Evolutionary conservation across 2,113 vertebrate genomes (phyloP), one percentile per base, ranked within the genome.

Genomic region (Paracanthobrama guichenoti): DNA sequence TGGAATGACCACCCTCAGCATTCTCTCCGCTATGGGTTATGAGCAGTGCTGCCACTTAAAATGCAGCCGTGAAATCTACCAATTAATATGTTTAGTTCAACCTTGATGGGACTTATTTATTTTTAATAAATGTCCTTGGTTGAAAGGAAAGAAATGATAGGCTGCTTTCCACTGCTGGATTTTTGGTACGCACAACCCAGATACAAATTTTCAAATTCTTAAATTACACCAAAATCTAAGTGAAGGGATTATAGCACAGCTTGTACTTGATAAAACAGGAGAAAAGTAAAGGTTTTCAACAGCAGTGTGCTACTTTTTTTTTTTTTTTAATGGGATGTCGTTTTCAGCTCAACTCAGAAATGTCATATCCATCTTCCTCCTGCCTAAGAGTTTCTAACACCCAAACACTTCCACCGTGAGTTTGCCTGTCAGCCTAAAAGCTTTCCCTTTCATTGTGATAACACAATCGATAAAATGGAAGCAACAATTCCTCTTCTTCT

Each of bases 71-170:
- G 66, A 91, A 90, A 91, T 90, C 28, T 71, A 84, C 67, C 81
- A 90, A 91, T 91, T 93, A 91, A 88, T 91, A 85, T 89, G 84
- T 92, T 92, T 87, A 86, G 71, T 86, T 59, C 71, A 88, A 88
- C 84, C 86, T 91, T 88, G 85, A 90, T 87, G 78, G 81, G 35
- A 85, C 83, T 39, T 59, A 81, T 91, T 91, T 90, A 85, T 90
- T 89, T 20, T 84, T 79, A 76, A 84, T 81, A 85, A 84, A 85
- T 62, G 35, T 50, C 28, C 28, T 48, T 53, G 26, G n/a, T 59
- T 80, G 16, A 80, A 82, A 46, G 8, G 22, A 44, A 83, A 66
- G 7, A 80, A 80, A 16, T 8, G 4, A 31, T n/a, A 66, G 26
- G 71, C 59, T 69, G 22, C 62, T 60, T 69, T 46, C 60, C 31